Percentiles rank a stretch among this genome's conserved stretches.
phyloP scores from a whole-genome alignment of 2,797 vertebrate genomes.

The Sebastes oblongus region DNA sequence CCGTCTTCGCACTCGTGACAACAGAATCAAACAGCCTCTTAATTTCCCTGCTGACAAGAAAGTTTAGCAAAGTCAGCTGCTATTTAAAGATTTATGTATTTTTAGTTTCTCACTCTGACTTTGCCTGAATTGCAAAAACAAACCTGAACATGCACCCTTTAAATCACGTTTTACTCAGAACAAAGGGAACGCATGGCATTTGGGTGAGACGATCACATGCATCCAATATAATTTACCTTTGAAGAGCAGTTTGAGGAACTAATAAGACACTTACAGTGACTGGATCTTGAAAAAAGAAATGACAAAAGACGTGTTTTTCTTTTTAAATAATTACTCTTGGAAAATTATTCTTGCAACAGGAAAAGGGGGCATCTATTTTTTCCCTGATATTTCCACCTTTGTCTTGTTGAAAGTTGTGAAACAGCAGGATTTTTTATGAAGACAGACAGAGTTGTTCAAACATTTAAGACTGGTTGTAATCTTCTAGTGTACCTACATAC shows the following conservation, averaged over 20 bases:
- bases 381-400: background rate
- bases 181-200: background rate
- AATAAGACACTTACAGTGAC: background rate
- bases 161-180: slow-evolving; percentile 3
- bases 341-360: background rate
- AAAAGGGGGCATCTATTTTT: background rate
- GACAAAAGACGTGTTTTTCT: background rate
- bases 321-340: background rate
- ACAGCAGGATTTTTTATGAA: background rate
- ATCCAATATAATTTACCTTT: slow-evolving; percentile 5
- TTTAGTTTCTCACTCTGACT: background rate
- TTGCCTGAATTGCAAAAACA: background rate
- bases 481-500: background rate
- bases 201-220: background rate
- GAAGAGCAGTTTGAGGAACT: slow-evolving; percentile 2
- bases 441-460: background rate
- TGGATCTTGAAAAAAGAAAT: background rate
- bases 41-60: slow-evolving; percentile 38
- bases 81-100: slow-evolving; percentile 18
- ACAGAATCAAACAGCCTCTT: slow-evolving; percentile 14
- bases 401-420: background rate
- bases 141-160: background rate
- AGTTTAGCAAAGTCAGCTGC: slow-evolving; percentile 30
- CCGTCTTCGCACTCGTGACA: slow-evolving; percentile 21
- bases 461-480: background rate